phyloP scores from a whole-genome alignment of 2,797 vertebrate genomes.

The Coregonus ussuriensis region DNA sequence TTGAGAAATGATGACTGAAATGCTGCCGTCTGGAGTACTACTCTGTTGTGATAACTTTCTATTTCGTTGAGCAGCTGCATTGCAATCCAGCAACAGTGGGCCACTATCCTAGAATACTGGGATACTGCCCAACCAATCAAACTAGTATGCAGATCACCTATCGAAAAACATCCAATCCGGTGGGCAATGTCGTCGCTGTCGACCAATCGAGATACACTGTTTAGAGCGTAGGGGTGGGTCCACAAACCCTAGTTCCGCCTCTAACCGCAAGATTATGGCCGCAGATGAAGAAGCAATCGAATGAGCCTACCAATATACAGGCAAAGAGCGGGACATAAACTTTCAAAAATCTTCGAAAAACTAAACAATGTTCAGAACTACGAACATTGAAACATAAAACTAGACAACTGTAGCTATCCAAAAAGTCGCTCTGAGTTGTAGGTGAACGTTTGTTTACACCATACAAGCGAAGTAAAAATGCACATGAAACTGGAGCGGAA shows the following conservation, averaged over 20 bases:
- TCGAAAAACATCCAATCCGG: constrained; percentile 42
- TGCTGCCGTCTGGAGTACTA: not conserved
- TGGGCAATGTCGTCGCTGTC: accelerated
- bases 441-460: constrained; percentile 8
- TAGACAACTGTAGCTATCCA: constrained; percentile 34
- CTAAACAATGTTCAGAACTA: constrained; percentile 16
- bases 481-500: constrained; percentile 63
- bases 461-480: constrained; percentile 48
- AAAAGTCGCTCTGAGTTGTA: not conserved
- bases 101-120: constrained; percentile 26
- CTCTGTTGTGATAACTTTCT: not conserved
- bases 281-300: constrained; percentile 63
- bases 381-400: constrained; percentile 18
- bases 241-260: constrained; percentile 47
- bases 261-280: constrained; percentile 79
- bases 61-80: constrained; percentile 11
- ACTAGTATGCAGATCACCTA: not conserved
- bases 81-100: constrained; percentile 24
- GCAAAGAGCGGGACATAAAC: constrained; percentile 57
- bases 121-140: constrained; percentile 46
- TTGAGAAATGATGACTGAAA: not conserved
- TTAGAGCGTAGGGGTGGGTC: constrained; percentile 55
- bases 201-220: constrained; percentile 52
- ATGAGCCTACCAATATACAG: constrained; percentile 48
- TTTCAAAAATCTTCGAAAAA: constrained; percentile 54